These are phyloP conservation scores for Baccha elongata DNA, from an alignment of 2,888 invertebrate genomes.

Conservation along the genomic window DNA sequence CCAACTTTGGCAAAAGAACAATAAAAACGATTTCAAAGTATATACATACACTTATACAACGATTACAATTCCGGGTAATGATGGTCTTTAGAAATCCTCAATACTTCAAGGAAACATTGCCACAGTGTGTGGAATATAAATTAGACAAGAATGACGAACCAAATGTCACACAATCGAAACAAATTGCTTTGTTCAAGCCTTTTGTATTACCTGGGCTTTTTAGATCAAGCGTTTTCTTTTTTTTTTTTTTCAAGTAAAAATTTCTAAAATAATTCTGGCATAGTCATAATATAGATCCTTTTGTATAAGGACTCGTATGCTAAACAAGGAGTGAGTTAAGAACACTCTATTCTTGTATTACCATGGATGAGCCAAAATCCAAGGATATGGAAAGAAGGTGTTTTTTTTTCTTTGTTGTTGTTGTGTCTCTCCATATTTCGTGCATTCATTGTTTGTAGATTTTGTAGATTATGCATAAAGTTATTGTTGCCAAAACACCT, in stretches of 20 bases:
- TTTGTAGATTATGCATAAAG: conserved; percentile 57
- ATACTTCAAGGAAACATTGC: neutral
- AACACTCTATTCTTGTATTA: neutral
- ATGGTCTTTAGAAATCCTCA: conserved; percentile 19
- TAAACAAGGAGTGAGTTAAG: neutral
- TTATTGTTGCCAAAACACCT: conserved; percentile 61
- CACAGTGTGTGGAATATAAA: conserved; percentile 43
- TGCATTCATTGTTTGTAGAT: conserved; percentile 53
- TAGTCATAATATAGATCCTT: conserved; percentile 8
- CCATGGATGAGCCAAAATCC: neutral
- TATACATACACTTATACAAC: no score
- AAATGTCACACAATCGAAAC: conserved; percentile 50
- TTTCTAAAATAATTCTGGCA: neutral
- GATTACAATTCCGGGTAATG: conserved; percentile 17
- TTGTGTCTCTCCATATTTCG: conserved; percentile 25
- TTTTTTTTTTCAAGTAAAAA: neutral
- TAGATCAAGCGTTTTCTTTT: neutral
- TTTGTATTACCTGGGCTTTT: conserved; percentile 9
- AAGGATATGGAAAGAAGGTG: neutral
- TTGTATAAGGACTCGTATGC: conserved; percentile 4
- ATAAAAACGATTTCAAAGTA: conserved; percentile 36
- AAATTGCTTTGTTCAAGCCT: conserved; percentile 43
- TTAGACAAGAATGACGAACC: conserved; percentile 37
- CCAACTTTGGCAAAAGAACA: conserved; percentile 50
- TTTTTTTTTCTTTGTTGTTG: conserved; percentile 2